A percentile compares a stretch with the other conserved stretches of the same genome.
These are phyloP conservation scores for Vicugna pacos DNA, from an alignment of 2,113 vertebrate species.

Conservation along the genomic window DNA sequence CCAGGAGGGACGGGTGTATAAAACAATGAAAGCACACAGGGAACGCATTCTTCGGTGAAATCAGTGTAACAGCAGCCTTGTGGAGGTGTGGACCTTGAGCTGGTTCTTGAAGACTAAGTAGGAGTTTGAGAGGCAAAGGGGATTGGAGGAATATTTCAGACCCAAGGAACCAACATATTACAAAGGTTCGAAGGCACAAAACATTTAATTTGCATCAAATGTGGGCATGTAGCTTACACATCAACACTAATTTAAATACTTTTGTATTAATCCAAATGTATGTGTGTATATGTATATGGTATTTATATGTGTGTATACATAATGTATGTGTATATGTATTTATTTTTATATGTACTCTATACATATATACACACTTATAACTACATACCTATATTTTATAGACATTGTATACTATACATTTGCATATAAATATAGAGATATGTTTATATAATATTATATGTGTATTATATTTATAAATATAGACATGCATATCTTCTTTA, in stretches of 20 bases:
- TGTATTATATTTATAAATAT: not conserved
- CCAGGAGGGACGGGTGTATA: not conserved
- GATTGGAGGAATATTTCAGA: not conserved
- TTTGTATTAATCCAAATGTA: not conserved
- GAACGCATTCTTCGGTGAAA: not conserved
- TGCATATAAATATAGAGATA: slow-evolving; percentile 23
- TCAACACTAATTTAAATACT: not conserved
- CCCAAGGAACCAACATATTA: not conserved
- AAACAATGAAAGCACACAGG: not conserved
- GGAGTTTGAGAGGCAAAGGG: not conserved
- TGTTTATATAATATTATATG: not conserved
- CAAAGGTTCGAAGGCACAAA: not conserved
- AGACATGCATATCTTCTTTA: not conserved
- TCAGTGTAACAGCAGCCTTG: not conserved
- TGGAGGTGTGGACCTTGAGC: not conserved
- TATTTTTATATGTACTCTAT: not conserved
- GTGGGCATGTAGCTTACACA: not conserved
- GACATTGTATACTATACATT: not conserved
- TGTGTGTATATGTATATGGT: not conserved
- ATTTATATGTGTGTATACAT: not conserved
- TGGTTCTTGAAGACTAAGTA: slow-evolving; percentile 28
- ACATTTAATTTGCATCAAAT: not conserved
- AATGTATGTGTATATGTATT: not conserved
- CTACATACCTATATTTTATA: not conserved
- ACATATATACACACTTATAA: not conserved